Conservation (phyloP, 1,140 invertebrate genomes). For the Anthonomus grandis region DNA sequence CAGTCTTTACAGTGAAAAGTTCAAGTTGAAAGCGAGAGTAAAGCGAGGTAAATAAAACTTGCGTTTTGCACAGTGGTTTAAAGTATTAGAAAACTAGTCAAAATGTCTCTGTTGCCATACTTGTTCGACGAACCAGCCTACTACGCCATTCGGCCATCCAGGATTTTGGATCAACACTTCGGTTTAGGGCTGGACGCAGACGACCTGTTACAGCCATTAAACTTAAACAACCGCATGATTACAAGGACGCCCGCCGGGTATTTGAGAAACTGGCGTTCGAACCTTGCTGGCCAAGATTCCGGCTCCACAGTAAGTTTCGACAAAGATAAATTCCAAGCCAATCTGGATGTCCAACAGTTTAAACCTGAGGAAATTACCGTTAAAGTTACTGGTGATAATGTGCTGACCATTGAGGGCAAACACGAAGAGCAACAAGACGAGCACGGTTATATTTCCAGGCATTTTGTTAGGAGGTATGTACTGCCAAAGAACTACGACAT, state of each 20-base stretch:
- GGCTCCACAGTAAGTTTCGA: constrained; percentile 53
- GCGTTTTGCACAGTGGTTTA: no score
- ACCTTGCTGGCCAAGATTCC: constrained; percentile 38
- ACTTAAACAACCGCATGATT: constrained; percentile 11
- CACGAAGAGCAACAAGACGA: constrained; percentile 68
- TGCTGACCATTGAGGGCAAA: constrained; percentile 65
- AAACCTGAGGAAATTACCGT: constrained; percentile 77
- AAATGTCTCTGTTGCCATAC: constrained; percentile 33
- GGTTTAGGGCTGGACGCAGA: constrained; percentile 35
- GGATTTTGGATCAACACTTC: constrained; percentile 42
- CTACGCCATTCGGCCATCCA: constrained; percentile 25
- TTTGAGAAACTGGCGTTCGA: constrained; percentile 44
- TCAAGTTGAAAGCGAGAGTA: no score
- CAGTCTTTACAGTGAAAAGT: no score
- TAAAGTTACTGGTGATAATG: constrained; percentile 67
- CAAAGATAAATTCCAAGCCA: constrained; percentile 56
- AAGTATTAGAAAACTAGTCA: constrained; percentile 1
- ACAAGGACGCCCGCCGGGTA: constrained; percentile 38
- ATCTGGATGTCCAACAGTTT: constrained; percentile 73
- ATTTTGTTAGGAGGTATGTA: constrained; percentile 64
- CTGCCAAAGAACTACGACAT: constrained; percentile 57
- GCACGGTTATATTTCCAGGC: constrained; percentile 62
- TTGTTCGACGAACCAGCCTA: constrained; percentile 23
- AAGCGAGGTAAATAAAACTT: no score
- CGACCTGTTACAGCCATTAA: constrained; percentile 37